These are phyloP conservation scores for Carcina quercana DNA, from an alignment of 2,888 invertebrate genomes.

Conservation along the genomic window DNA sequence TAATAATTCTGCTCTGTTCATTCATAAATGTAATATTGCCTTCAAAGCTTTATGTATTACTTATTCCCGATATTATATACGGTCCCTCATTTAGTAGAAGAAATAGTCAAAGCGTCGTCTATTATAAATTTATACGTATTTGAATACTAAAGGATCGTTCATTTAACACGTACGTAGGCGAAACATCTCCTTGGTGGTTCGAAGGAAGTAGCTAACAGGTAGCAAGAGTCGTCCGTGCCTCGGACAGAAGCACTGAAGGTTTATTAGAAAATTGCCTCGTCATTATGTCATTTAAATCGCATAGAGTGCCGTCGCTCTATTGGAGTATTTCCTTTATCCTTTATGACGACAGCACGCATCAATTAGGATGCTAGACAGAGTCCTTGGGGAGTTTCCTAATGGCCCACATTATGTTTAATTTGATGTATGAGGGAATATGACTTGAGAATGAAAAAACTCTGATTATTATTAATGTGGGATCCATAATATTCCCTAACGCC, in stretches of 20 bases:
- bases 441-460: no score
- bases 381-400: slow-evolving; percentile 44
- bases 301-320: slow-evolving; percentile 72
- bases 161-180: slow-evolving; percentile 15
- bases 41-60: no score
- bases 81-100: no score
- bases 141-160: no score
- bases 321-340: slow-evolving; percentile 74
- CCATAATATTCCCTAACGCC: no score
- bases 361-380: slow-evolving; percentile 59
- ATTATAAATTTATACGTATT: no score
- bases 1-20: no score
- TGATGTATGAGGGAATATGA: no score
- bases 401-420: slow-evolving; percentile 8
- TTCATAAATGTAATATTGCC: no score
- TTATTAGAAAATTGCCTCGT: slow-evolving; percentile 74
- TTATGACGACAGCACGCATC: slow-evolving; percentile 67
- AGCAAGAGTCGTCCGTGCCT: slow-evolving; percentile 52
- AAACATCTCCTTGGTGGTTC: slow-evolving; percentile 34
- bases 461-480: no score
- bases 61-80: no score
- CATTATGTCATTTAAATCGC: slow-evolving; percentile 76
- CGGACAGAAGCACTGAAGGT: slow-evolving; percentile 66
- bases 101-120: no score
- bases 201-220: slow-evolving; percentile 68